phyloP scores from a whole-genome alignment of 2,888 invertebrate genomes.

The Petrophora chlorosata region DNA sequence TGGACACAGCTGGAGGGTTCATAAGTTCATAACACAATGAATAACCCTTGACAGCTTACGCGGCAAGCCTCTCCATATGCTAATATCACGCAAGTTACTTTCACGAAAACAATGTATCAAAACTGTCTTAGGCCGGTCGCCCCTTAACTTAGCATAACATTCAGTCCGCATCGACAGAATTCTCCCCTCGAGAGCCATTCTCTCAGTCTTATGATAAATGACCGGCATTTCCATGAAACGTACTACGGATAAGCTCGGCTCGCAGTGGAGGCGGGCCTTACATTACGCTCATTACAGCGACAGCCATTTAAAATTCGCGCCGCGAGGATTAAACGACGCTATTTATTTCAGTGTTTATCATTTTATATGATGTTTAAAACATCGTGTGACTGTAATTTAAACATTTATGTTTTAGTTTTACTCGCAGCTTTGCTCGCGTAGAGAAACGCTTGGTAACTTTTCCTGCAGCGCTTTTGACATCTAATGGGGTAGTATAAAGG shows the following conservation, averaged over 20 bases:
- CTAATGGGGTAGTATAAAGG: too few relatives aligned
- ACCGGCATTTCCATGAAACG: conserved; percentile 17
- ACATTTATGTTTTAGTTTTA: neutral
- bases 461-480: too few relatives aligned
- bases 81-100: conserved; percentile 1
- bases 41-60: conserved; percentile 5
- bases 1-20: too few relatives aligned
- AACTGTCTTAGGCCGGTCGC: conserved; percentile 9
- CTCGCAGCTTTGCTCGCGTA: neutral
- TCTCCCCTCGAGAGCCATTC: conserved; percentile 22
- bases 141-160: conserved; percentile 22
- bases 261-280: conserved; percentile 7
- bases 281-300: conserved; percentile 21
- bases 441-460: too few relatives aligned
- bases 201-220: conserved; percentile 24
- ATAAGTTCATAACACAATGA: neutral
- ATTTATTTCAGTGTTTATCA: conserved; percentile 26
- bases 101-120: conserved; percentile 21
- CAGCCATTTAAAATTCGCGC: conserved; percentile 23
- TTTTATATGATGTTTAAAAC: conserved; percentile 11
- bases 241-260: conserved; percentile 22
- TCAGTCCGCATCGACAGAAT: conserved; percentile 20
- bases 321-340: conserved; percentile 19
- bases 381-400: neutral
- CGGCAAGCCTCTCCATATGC: conserved; percentile 6